Evolutionary conservation across 2,888 invertebrate species (phyloP).

Genomic region (Meloe dianella): DNA sequence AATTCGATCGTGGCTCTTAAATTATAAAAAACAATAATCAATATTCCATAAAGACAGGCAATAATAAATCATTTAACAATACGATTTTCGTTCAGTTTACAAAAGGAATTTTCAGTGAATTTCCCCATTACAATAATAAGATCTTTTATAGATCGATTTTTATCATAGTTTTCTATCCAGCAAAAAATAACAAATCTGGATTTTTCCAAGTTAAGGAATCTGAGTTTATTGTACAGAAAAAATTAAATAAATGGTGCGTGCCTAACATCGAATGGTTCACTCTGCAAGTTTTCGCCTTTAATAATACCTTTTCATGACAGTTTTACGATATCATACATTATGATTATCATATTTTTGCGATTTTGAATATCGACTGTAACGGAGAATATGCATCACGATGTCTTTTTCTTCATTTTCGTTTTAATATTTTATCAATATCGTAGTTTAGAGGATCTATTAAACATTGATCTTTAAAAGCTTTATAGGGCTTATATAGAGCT

Average conservation of each 20-base stretch:
- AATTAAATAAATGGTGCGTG: conserved; percentile 42
- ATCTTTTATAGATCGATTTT: conserved; percentile 15
- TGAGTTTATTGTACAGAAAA: conserved; percentile 36
- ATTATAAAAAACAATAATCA: conserved; percentile 8
- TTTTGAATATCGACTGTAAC: conserved; percentile 45
- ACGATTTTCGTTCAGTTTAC: not conserved
- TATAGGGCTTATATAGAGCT: conserved; percentile 17
- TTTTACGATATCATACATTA: conserved; percentile 48
- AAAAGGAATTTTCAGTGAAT: conserved; percentile 5
- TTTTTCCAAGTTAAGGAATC: not conserved
- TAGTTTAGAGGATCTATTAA: conserved; percentile 10
- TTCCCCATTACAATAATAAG: conserved; percentile 13
- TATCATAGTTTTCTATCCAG: not conserved
- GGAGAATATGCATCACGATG: conserved; percentile 38
- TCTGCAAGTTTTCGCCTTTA: conserved; percentile 38
- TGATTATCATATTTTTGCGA: conserved; percentile 48
- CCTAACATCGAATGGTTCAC: conserved; percentile 34
- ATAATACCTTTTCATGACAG: conserved; percentile 39
- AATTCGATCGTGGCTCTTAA: not conserved
- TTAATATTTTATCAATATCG: conserved; percentile 12
- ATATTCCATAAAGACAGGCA: not conserved
- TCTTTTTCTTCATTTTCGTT: not conserved
- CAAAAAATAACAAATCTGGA: not conserved
- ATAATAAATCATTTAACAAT: not conserved
- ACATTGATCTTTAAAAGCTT: conserved; percentile 7